These are phyloP conservation scores for Dermatemys mawii DNA, from an alignment of 2,113 vertebrate genomes.

Conservation along the genomic window DNA sequence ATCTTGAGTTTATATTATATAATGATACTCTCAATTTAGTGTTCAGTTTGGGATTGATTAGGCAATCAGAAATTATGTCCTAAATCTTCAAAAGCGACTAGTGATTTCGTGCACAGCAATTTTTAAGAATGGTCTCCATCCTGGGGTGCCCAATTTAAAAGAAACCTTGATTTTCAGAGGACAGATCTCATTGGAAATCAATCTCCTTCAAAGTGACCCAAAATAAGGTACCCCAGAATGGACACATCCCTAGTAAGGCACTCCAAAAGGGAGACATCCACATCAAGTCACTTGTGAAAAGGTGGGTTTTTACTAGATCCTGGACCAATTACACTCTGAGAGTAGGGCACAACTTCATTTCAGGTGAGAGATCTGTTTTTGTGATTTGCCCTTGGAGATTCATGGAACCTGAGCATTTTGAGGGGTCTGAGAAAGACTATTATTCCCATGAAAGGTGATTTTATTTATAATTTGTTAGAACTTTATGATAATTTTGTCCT, in stretches of 20 bases:
- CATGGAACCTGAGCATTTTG: background rate
- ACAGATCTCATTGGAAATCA: accelerated
- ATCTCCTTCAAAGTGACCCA: background rate
- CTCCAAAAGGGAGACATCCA: too few relatives aligned
- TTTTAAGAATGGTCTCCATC: background rate
- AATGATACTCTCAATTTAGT: background rate
- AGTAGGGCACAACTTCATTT: background rate
- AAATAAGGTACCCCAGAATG: background rate
- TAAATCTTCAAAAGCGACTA: background rate
- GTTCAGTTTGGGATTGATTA: background rate
- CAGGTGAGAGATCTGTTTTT: background rate
- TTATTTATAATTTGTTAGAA: background rate
- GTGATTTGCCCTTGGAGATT: background rate
- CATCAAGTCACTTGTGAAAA: background rate
- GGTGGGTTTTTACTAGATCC: background rate
- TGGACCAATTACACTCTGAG: background rate
- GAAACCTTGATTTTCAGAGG: background rate
- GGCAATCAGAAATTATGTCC: background rate
- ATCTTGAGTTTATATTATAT: background rate
- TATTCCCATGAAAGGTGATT: background rate
- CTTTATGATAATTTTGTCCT: background rate
- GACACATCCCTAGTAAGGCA: background rate
- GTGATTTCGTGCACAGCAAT: background rate
- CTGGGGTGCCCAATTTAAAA: background rate
- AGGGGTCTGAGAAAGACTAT: background rate